Evolutionary conservation across 2,797 vertebrate species (phyloP).

Genomic region (Chaetophractus vellerosus): DNA sequence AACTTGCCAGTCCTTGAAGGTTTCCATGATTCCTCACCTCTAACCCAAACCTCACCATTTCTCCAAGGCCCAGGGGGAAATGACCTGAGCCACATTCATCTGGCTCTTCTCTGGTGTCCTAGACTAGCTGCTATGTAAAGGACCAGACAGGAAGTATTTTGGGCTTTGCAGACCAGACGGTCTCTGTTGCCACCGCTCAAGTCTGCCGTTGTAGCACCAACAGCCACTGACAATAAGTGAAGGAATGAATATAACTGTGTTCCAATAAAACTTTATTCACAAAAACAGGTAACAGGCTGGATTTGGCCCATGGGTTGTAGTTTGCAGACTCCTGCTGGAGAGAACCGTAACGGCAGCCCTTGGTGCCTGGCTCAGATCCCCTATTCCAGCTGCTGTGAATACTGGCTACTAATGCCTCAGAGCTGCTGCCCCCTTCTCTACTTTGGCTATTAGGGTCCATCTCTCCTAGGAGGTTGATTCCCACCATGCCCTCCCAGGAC

Average conservation of each 20-base stretch:
- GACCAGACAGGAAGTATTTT: background rate
- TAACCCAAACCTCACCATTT: background rate
- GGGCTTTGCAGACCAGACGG: background rate
- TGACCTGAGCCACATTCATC: background rate
- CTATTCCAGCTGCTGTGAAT: background rate
- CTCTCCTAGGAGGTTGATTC: background rate
- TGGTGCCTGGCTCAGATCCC: background rate
- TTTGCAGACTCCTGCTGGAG: background rate
- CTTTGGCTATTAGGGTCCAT: accelerated
- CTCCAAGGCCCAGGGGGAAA: background rate
- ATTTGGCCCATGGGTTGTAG: background rate
- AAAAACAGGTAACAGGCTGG: background rate
- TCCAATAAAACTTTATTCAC: background rate
- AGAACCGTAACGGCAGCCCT: background rate
- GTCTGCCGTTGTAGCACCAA: background rate
- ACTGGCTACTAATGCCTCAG: background rate
- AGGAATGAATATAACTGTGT: background rate
- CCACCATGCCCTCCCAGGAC: background rate
- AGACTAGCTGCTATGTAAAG: background rate
- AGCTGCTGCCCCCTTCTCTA: background rate
- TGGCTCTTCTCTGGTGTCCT: background rate
- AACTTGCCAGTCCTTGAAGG: background rate
- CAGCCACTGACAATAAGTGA: accelerated
- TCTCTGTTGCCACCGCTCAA: background rate
- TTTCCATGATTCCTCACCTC: background rate